These are phyloP conservation scores for Acleris laterana DNA, from an alignment of 2,888 invertebrate genomes.

Conservation along the genomic window DNA sequence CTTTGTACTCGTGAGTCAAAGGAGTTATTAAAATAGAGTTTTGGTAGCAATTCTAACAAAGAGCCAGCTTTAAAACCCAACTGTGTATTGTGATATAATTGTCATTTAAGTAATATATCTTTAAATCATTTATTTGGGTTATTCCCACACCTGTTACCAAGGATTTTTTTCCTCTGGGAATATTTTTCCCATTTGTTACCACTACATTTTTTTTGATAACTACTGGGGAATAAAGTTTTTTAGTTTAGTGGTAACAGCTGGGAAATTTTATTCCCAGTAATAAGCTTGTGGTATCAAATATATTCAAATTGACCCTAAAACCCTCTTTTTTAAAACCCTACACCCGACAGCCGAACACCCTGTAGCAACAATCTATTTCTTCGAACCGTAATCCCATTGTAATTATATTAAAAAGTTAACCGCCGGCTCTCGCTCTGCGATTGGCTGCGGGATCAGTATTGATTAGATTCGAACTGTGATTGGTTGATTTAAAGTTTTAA, in stretches of 20 bases:
- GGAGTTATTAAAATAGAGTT: slow-evolving; percentile 8
- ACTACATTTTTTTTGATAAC: too few species aligned
- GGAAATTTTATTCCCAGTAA: too few species aligned
- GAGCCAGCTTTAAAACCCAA: background rate
- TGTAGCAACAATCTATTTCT: background rate
- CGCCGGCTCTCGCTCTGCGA: slow-evolving; percentile 7
- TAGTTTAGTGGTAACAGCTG: too few species aligned
- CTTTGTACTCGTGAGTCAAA: background rate
- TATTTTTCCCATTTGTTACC: too few species aligned
- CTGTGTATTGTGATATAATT: background rate
- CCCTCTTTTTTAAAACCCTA: too few species aligned
- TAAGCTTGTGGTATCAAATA: too few species aligned
- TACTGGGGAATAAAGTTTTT: too few species aligned
- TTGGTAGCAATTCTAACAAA: background rate
- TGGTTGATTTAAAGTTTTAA: slow-evolving; percentile 30
- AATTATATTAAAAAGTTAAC: slow-evolving; percentile 23
- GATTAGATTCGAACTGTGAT: slow-evolving; percentile 20
- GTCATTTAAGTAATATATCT: background rate
- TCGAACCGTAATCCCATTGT: slow-evolving; percentile 13
- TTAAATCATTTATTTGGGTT: too few species aligned
- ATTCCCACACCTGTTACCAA: too few species aligned
- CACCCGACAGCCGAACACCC: too few species aligned
- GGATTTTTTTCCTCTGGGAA: too few species aligned
- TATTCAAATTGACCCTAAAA: too few species aligned
- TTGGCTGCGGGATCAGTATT: slow-evolving; percentile 11